Evolutionary conservation across 2,797 vertebrate genomes (phyloP), one percentile per base, ranked within the genome.

Genomic region (Microchirus variegatus): DNA sequence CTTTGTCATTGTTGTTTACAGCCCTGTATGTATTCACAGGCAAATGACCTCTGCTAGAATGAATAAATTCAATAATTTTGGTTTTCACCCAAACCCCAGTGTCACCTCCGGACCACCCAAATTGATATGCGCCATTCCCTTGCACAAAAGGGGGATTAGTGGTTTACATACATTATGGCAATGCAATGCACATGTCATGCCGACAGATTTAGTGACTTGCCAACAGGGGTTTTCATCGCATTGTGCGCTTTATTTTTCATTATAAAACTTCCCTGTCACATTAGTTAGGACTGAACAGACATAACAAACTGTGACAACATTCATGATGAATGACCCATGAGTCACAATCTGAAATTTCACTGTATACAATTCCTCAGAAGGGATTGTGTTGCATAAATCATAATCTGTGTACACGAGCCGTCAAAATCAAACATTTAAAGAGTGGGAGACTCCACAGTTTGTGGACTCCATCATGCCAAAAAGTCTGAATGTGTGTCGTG

Each of bases 181-280:
- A 82, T 72, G 26, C 66, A 62, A 70, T 53, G 47, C 58, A 78
- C 63, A 76, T 70, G 71, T 78, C 58, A 43, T 57, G 51, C 55
- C 74, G 75, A 83, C 70, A 84, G 85, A 81, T 85, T 84, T 79
- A 71, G 73, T 70, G 77, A 77, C 68, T 59, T 4, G 38, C 73
- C 69, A 83, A 82, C n/a, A 43, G 47, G 67, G 75, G 81, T 79
- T 83, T 82, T 78, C 69, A 80, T 74, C 64, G 22, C 78, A 79
- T 73, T 78, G 69, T 50, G 41, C 62, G 77, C 55, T 83, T 88
- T 78, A 80, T 81, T 77, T 59, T 75, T 74, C 48, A 50, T 43
- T 76, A 72, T 84, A 78, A 84, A 89, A 86, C 67, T 72, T 81
- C 49, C 73, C 81, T 82, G 78, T 85, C 81, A 83, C 70, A 78